These are phyloP conservation scores for Agrenia bidenticulata DNA, from an alignment of 2,888 invertebrate genomes.

Conservation along the genomic window DNA sequence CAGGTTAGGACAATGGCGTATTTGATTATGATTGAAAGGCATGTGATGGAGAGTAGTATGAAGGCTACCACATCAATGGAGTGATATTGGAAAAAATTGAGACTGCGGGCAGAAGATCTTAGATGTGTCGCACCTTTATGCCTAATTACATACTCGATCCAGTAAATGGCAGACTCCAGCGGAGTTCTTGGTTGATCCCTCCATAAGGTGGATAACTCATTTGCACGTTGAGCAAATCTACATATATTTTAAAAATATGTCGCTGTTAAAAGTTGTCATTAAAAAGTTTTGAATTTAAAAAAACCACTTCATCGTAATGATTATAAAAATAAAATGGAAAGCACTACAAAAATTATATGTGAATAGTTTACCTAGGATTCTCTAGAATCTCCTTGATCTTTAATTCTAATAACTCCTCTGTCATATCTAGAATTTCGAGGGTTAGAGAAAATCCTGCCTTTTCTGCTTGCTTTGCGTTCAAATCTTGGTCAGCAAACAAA, in stretches of 20 bases:
- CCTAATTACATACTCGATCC: conserved; percentile 46
- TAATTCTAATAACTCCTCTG: conserved; percentile 56
- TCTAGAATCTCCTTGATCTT: conserved; percentile 18
- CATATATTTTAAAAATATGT: background rate
- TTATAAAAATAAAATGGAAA: too few species aligned
- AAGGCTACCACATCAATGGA: conserved; percentile 49
- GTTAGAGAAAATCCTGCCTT: conserved; percentile 61
- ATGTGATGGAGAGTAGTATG: conserved; percentile 13
- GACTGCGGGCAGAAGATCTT: conserved; percentile 48
- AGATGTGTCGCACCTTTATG: conserved; percentile 54
- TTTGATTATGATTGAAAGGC: background rate
- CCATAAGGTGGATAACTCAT: conserved; percentile 33
- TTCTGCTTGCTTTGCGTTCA: conserved; percentile 61
- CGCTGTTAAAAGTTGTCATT: background rate
- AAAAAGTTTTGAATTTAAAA: background rate
- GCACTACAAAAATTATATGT: too few species aligned
- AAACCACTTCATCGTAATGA: too few species aligned
- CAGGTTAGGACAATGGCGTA: background rate
- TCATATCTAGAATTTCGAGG: conserved; percentile 59
- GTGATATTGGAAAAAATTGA: conserved; percentile 46
- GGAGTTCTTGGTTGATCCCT: conserved; percentile 40
- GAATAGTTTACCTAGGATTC: conserved; percentile 20
- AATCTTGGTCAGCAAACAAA: conserved; percentile 57
- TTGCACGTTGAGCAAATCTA: conserved; percentile 37
- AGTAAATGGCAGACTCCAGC: conserved; percentile 47